These are phyloP conservation scores for Mechanitis mazaeus DNA, from an alignment of 2,888 invertebrate genomes.

Conservation along the genomic window DNA sequence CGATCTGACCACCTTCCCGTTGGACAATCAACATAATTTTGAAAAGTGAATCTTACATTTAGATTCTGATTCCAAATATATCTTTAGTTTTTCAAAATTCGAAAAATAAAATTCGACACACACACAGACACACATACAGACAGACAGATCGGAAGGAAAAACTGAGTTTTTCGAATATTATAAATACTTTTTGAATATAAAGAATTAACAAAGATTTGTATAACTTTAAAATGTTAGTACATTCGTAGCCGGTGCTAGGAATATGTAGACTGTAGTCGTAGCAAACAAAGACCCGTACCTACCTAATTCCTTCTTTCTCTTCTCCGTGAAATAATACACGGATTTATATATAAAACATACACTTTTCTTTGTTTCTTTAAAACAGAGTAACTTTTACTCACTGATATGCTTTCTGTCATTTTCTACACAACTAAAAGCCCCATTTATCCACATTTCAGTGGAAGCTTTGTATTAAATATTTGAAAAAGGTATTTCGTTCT, in stretches of 20 bases:
- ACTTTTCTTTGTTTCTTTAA: constrained; percentile 26
- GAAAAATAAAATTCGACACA: too few relatives aligned
- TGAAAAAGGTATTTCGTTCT: not conserved
- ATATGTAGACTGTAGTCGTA: constrained; percentile 22
- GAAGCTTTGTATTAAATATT: constrained; percentile 3
- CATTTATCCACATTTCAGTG: constrained; percentile 4
- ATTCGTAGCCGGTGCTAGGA: constrained; percentile 20
- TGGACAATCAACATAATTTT: too few relatives aligned
- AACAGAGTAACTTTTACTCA: constrained; percentile 26
- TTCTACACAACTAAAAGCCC: constrained; percentile 16
- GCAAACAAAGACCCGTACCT: constrained; percentile 26
- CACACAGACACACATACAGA: too few relatives aligned
- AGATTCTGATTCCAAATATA: too few relatives aligned
- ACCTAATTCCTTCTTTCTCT: constrained; percentile 26
- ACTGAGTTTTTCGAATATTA: too few relatives aligned
- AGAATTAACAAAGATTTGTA: not conserved
- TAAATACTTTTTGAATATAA: not conserved
- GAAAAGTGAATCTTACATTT: too few relatives aligned
- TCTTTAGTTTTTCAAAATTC: too few relatives aligned
- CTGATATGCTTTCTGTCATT: constrained; percentile 26
- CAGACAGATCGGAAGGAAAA: too few relatives aligned
- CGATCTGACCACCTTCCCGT: too few relatives aligned
- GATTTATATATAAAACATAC: constrained; percentile 28
- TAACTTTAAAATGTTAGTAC: constrained; percentile 15
- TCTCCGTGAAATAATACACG: constrained; percentile 28